A percentile compares a stretch with the other conserved stretches of the same genome.
Evolutionary conservation across 2,797 vertebrate species (phyloP).

Genomic region (Anguilla obscura): DNA sequence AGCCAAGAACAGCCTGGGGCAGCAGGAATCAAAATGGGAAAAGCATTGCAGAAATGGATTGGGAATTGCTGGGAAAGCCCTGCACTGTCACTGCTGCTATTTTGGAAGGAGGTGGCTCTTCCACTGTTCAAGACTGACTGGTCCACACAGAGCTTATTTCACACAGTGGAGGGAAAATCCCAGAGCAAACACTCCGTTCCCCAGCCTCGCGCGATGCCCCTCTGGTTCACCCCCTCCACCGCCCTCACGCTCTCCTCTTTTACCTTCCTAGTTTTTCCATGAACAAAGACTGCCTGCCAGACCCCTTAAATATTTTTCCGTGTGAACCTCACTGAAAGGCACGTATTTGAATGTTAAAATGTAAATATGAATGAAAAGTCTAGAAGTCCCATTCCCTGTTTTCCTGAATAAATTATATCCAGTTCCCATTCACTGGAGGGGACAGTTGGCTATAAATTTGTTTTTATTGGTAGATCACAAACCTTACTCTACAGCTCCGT

Average conservation of each 20-base stretch:
- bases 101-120: not conserved
- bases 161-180: not conserved
- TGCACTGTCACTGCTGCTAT: not conserved
- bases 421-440: constrained; percentile 53
- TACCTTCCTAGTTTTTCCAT: constrained; percentile 41
- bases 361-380: constrained; percentile 59
- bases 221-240: not conserved
- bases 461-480: constrained; percentile 59
- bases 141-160: not conserved
- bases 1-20: not conserved
- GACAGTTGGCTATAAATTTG: constrained; percentile 55
- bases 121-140: not conserved
- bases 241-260: not conserved
- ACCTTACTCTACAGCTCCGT: constrained; percentile 42
- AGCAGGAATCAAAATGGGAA: not conserved
- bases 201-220: constrained; percentile 23
- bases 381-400: constrained; percentile 41
- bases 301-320: constrained; percentile 41
- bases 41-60: not conserved
- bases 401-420: constrained; percentile 47
- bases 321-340: constrained; percentile 38
- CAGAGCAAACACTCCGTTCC: not conserved
- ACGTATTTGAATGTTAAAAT: constrained; percentile 41
- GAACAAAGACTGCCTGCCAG: constrained; percentile 43
- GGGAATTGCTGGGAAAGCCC: not conserved